Evolutionary conservation across 2,888 invertebrate genomes (phyloP).

Genomic region (Crossocerus cetratus): DNA sequence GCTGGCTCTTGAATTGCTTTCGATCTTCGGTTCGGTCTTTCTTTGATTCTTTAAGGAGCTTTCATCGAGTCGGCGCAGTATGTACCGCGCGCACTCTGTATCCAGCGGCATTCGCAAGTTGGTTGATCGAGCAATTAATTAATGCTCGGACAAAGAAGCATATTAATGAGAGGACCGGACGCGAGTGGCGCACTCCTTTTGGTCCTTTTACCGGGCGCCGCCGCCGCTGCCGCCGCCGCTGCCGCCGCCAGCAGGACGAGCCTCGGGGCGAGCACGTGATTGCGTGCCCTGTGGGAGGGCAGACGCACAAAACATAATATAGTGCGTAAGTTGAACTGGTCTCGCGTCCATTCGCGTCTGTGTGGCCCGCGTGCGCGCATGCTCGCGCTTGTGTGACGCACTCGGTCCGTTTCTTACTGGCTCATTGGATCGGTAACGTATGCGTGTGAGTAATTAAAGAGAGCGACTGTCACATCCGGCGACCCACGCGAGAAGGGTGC

Average conservation of each 20-base stretch:
- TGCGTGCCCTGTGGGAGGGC: slow-evolving; percentile 65
- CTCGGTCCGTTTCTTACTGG: slow-evolving; percentile 67
- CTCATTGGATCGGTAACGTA: slow-evolving; percentile 54
- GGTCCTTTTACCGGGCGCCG: slow-evolving; percentile 45
- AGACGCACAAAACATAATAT: slow-evolving; percentile 68
- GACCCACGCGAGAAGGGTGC: slow-evolving; percentile 77
- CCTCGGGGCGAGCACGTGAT: slow-evolving; percentile 56
- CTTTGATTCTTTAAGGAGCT: too few relatives aligned
- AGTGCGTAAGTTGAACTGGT: slow-evolving; percentile 62
- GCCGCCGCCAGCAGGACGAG: slow-evolving; percentile 28
- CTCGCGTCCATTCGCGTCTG: too few relatives aligned
- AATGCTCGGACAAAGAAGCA: not conserved
- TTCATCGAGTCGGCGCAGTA: too few relatives aligned
- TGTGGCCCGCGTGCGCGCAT: slow-evolving; percentile 42
- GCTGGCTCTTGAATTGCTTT: too few relatives aligned
- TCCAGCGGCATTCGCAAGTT: not conserved
- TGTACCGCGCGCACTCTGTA: too few relatives aligned
- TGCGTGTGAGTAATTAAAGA: slow-evolving; percentile 76
- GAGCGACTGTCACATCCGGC: slow-evolving; percentile 77
- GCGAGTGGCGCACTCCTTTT: slow-evolving; percentile 23
- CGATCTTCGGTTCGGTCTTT: too few relatives aligned
- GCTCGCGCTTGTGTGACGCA: slow-evolving; percentile 56
- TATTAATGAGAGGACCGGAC: slow-evolving; percentile 22
- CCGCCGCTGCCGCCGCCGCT: too few relatives aligned
- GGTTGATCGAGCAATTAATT: not conserved